Conservation (phyloP, 2,888 invertebrate species). For the Hypsopygia costalis region DNA sequence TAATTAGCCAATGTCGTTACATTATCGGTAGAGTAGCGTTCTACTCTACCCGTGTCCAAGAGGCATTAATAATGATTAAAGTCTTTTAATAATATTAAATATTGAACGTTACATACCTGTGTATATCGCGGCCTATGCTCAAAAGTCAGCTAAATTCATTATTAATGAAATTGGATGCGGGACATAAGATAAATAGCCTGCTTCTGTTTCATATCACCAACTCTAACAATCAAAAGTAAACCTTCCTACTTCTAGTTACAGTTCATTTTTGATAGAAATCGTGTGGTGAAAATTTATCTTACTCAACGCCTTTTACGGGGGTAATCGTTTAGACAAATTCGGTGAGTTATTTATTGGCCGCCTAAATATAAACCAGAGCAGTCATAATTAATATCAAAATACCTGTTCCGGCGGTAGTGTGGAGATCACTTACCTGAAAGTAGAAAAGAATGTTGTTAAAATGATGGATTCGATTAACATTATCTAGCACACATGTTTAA, state of each 20-base stretch:
- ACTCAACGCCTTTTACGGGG: constrained; percentile 32
- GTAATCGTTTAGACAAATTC: constrained; percentile 30
- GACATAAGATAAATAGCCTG: constrained; percentile 48
- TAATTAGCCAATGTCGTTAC: too few species aligned
- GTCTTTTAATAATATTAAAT: too few species aligned
- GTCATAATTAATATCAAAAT: constrained; percentile 9
- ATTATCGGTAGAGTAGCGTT: too few species aligned
- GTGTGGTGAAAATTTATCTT: constrained; percentile 28
- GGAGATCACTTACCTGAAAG: constrained; percentile 28
- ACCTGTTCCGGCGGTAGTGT: constrained; percentile 6
- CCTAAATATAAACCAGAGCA: constrained; percentile 6
- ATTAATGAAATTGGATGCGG: constrained; percentile 62
- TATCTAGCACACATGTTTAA: too few species aligned
- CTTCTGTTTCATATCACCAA: constrained; percentile 39
- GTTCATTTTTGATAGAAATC: constrained; percentile 18
- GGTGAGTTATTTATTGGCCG: constrained; percentile 7
- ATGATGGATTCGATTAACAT: constrained; percentile 3
- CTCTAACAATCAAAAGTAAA: constrained; percentile 25
- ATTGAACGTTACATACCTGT: constrained; percentile 18
- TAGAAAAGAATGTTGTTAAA: constrained; percentile 15
- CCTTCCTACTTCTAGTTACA: constrained; percentile 12
- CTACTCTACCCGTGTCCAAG: too few species aligned
- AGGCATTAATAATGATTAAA: too few species aligned
- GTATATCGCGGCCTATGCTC: constrained; percentile 31
- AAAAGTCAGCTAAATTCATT: constrained; percentile 42